These are phyloP conservation scores for Octodon degus DNA, from an alignment of 2,113 vertebrate genomes.

Conservation along the genomic window DNA sequence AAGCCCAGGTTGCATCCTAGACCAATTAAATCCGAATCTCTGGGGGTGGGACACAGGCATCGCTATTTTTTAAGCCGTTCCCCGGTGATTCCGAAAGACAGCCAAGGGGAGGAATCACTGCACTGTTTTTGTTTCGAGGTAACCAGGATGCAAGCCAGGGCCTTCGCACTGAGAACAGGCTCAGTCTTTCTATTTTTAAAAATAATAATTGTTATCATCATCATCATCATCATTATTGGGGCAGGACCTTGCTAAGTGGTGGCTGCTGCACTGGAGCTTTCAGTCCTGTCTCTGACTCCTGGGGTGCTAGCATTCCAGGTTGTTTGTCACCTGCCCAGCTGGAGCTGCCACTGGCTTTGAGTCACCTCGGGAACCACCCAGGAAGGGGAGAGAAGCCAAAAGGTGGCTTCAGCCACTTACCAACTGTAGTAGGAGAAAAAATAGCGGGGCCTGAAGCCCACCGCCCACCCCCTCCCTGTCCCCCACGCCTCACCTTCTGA, in stretches of 20 bases:
- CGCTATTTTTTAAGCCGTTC: background rate
- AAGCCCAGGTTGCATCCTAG: background rate
- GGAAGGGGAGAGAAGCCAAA: background rate
- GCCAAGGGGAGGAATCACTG: background rate
- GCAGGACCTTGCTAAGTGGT: background rate
- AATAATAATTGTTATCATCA: too few species aligned
- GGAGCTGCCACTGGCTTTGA: background rate
- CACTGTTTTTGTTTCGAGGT: background rate
- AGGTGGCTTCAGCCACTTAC: background rate
- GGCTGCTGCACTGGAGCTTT: background rate
- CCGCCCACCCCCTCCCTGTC: too few species aligned
- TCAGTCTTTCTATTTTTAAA: background rate
- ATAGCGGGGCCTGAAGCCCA: background rate
- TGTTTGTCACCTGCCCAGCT: background rate
- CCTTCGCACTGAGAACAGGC: background rate
- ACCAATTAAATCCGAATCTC: constrained; percentile 68
- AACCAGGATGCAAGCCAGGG: background rate
- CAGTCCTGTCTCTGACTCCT: background rate
- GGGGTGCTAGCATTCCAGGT: background rate
- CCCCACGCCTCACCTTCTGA: background rate
- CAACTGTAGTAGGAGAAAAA: background rate
- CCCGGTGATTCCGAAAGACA: background rate
- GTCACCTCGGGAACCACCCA: background rate
- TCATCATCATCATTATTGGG: background rate
- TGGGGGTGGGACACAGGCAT: background rate